These are phyloP conservation scores for Poeciliopsis paucimaculata DNA, from an alignment of 2,797 vertebrate genomes.

Conservation along the genomic window DNA sequence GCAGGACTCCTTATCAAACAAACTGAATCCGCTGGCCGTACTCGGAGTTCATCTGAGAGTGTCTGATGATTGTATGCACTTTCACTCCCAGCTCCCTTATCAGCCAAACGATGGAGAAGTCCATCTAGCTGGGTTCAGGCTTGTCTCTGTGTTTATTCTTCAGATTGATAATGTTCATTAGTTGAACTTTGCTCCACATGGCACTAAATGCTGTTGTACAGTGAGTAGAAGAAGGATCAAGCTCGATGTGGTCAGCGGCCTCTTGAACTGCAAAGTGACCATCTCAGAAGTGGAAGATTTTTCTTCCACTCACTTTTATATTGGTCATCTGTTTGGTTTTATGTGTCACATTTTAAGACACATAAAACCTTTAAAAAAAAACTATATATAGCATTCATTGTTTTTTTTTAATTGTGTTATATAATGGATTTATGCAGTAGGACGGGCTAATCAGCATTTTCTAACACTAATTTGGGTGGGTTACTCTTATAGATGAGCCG, in stretches of 20 bases:
- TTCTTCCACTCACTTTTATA: neutral
- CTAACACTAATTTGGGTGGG: neutral
- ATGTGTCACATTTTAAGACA: neutral
- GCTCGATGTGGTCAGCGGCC: neutral
- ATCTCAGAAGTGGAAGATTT: neutral
- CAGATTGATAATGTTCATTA: conserved; percentile 64
- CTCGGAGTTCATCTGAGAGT: conserved; percentile 52
- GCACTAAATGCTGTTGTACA: conserved; percentile 15
- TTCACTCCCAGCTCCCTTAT: conserved; percentile 65
- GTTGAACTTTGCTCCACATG: conserved; percentile 62
- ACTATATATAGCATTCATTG: too few species aligned
- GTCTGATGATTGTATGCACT: conserved; percentile 61
- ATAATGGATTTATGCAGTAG: neutral
- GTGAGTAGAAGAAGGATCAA: neutral
- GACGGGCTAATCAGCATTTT: neutral
- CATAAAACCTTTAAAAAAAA: too few species aligned
- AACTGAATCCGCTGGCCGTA: conserved; percentile 24
- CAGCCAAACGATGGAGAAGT: conserved; percentile 58
- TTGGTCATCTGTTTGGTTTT: neutral
- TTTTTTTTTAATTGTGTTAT: neutral
- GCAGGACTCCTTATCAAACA: conserved; percentile 40
- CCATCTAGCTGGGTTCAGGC: conserved; percentile 59
- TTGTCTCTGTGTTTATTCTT: conserved; percentile 72
- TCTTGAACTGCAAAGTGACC: neutral
- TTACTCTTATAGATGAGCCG: neutral